A percentile compares a stretch with the other conserved stretches of the same genome.
Evolutionary conservation across 2,113 vertebrate genomes (phyloP).

Genomic region (Corythoichthys intestinalis): DNA sequence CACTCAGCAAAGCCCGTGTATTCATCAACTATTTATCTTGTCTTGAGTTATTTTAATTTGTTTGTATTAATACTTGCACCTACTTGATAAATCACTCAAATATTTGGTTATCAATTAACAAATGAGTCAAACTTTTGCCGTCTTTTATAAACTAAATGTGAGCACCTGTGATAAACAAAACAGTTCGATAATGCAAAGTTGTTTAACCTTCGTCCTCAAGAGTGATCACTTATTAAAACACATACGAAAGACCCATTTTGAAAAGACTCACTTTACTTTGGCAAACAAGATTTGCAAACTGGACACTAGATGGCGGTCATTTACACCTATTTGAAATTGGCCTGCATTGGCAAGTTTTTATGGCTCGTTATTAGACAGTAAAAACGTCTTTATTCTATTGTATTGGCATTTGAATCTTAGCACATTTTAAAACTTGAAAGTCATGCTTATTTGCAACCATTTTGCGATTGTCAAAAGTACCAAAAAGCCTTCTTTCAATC

Average conservation of each 20-base stretch:
- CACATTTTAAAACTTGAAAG: neutral
- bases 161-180: too few relatives aligned
- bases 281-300: neutral
- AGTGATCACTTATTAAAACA: neutral
- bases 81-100: neutral
- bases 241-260: neutral
- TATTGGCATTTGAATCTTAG: conserved; percentile 8
- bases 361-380: conserved; percentile 16
- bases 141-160: neutral
- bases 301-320: conserved; percentile 57
- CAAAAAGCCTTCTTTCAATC: neutral
- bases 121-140: neutral
- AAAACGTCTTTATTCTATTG: conserved; percentile 1
- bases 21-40: conserved; percentile 13
- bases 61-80: neutral
- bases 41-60: neutral
- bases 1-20: conserved; percentile 13
- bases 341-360: conserved; percentile 2
- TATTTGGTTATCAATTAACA: neutral
- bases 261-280: neutral
- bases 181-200: neutral
- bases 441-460: neutral
- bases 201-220: neutral
- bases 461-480: neutral
- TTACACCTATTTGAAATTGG: neutral